Conservation (phyloP, 2,888 invertebrate species). For the Noctua janthe region DNA sequence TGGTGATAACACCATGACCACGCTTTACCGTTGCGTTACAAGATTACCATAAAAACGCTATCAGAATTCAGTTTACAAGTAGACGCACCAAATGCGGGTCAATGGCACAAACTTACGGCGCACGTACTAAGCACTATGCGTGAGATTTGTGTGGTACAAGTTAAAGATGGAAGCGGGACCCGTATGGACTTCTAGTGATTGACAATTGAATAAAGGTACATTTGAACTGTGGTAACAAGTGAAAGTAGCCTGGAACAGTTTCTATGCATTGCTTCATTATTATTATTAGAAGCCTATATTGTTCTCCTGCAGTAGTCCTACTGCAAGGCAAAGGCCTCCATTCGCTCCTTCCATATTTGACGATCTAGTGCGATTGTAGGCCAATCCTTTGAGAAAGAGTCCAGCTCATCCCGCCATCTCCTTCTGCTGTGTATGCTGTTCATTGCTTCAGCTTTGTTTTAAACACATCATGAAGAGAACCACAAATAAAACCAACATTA, state of each 20-base stretch:
- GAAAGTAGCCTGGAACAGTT: not conserved
- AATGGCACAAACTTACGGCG: constrained; percentile 71
- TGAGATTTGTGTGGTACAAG: constrained; percentile 38
- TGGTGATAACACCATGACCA: constrained; percentile 46
- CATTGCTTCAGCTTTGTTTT: not conserved
- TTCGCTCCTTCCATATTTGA: too few species aligned
- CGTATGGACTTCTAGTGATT: not conserved
- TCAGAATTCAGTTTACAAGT: constrained; percentile 71
- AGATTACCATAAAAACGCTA: constrained; percentile 72
- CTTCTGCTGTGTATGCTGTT: too few species aligned
- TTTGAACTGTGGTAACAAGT: too few species aligned
- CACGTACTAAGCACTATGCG: constrained; percentile 65
- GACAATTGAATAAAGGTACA: not conserved
- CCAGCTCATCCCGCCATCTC: too few species aligned
- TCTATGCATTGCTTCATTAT: not conserved
- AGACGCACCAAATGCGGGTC: constrained; percentile 66
- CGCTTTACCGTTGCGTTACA: constrained; percentile 35
- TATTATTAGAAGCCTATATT: too few species aligned
- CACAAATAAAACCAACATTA: not conserved
- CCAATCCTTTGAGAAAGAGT: too few species aligned
- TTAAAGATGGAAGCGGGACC: constrained; percentile 4
- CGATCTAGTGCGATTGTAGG: too few species aligned
- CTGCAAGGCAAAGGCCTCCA: too few species aligned
- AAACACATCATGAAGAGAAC: not conserved
- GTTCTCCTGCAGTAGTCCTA: too few species aligned